Percentiles rank a stretch among this genome's conserved stretches.
Conservation (phyloP, 2,797 vertebrate genomes). For the Chelon auratus region DNA sequence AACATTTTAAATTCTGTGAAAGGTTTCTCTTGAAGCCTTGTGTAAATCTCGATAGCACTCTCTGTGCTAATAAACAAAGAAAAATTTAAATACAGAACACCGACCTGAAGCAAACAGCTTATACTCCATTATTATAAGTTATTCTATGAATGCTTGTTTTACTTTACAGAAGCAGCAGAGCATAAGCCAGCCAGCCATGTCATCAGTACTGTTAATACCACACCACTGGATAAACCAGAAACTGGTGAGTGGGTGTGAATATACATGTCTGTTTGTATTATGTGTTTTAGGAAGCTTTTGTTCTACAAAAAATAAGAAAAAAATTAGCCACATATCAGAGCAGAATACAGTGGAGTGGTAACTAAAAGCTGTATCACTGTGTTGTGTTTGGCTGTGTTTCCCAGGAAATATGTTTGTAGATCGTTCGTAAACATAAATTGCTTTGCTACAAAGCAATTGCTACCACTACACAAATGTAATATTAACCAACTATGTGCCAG, state of each 20-base stretch:
- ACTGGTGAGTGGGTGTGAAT: slow-evolving; percentile 82
- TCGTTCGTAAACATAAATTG: slow-evolving; percentile 7
- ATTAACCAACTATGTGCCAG: slow-evolving; percentile 1
- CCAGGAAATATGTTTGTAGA: slow-evolving; percentile 2
- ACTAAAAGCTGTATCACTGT: not conserved
- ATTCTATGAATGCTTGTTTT: slow-evolving; percentile 20
- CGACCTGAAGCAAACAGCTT: not conserved
- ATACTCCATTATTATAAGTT: not conserved
- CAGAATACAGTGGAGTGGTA: not conserved
- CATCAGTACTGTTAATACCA: slow-evolving; percentile 75
- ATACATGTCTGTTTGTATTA: not conserved
- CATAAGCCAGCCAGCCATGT: slow-evolving; percentile 46
- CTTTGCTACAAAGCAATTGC: slow-evolving; percentile 1
- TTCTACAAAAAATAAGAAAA: no score
- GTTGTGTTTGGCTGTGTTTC: slow-evolving; percentile 21
- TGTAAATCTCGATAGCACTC: no score
- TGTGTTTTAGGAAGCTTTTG: not conserved
- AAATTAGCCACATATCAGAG: not conserved
- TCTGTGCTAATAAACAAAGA: not conserved
- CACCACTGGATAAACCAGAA: slow-evolving; percentile 84
- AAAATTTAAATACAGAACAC: not conserved
- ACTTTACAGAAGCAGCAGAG: slow-evolving; percentile 77
- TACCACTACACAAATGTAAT: slow-evolving; percentile 15
- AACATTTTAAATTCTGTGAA: no score
- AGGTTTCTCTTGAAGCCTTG: no score